Evolutionary conservation across 2,888 invertebrate species (phyloP).

Genomic region (Lathronympha strigana): DNA sequence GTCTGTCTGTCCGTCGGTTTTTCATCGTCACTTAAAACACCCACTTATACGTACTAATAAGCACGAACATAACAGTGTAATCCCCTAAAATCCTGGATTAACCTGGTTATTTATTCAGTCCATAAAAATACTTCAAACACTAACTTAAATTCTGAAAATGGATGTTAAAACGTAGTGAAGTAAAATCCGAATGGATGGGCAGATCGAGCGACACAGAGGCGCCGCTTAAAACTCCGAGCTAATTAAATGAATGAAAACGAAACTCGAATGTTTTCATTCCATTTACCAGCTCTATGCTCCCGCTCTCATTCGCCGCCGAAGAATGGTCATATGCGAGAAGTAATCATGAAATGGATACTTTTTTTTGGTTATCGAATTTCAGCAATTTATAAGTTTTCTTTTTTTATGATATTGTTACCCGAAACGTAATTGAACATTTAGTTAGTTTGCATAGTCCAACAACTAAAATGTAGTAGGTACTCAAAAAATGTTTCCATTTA

Average conservation of each 20-base stretch:
- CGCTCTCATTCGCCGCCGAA: conserved; percentile 50
- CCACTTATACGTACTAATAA: too few relatives aligned
- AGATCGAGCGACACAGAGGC: conserved; percentile 68
- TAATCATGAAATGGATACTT: conserved; percentile 2
- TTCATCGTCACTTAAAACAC: too few relatives aligned
- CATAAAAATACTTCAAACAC: conserved; percentile 30
- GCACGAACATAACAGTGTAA: neutral
- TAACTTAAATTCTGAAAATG: conserved; percentile 31
- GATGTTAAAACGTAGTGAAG: conserved; percentile 48
- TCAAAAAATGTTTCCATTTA: too few relatives aligned
- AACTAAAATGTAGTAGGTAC: too few relatives aligned
- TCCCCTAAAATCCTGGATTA: conserved; percentile 1
- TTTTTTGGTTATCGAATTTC: neutral
- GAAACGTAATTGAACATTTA: too few relatives aligned
- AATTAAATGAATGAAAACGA: conserved; percentile 82
- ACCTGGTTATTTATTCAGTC: conserved; percentile 20
- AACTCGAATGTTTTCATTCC: conserved; percentile 81
- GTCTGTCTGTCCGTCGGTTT: too few relatives aligned
- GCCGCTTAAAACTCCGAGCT: conserved; percentile 75
- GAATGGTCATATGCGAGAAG: conserved; percentile 67
- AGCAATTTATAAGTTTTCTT: neutral
- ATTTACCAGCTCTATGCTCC: conserved; percentile 72
- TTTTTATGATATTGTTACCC: neutral
- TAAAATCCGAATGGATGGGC: conserved; percentile 64
- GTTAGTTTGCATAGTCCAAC: too few relatives aligned